These are phyloP conservation scores for Phragmatobia fuliginosa DNA, from an alignment of 2,888 invertebrate species.

Conservation along the genomic window DNA sequence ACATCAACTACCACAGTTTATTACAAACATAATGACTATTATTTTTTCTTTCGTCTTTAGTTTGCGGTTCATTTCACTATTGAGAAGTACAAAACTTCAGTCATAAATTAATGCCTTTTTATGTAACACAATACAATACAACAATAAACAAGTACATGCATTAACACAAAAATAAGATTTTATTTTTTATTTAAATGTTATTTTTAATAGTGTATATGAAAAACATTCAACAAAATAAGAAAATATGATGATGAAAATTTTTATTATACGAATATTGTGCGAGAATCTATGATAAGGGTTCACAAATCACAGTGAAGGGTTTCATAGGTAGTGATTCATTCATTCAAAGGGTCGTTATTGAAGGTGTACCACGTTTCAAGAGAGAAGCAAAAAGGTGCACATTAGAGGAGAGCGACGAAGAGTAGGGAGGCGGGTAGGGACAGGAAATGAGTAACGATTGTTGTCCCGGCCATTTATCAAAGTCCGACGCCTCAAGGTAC, in stretches of 20 bases:
- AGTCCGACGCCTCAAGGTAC: slow-evolving; percentile 71
- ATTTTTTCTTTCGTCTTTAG: background rate
- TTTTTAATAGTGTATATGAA: slow-evolving; percentile 37
- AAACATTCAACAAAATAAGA: slow-evolving; percentile 35
- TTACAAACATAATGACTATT: background rate
- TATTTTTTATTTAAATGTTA: slow-evolving; percentile 35
- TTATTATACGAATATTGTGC: slow-evolving; percentile 18
- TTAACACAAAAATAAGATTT: slow-evolving; percentile 34
- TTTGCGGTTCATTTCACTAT: background rate
- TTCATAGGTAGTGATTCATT: slow-evolving; percentile 47
- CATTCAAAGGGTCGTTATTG: slow-evolving; percentile 61
- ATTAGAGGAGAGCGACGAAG: slow-evolving; percentile 60
- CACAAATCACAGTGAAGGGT: slow-evolving; percentile 44
- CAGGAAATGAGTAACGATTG: slow-evolving; percentile 81
- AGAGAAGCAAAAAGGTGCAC: slow-evolving; percentile 68
- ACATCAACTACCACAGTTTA: background rate
- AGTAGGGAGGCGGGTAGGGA: slow-evolving; percentile 65
- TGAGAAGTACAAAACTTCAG: background rate
- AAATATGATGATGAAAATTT: slow-evolving; percentile 35
- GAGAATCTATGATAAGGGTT: slow-evolving; percentile 39
- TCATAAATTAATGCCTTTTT: slow-evolving; percentile 17
- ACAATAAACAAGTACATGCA: slow-evolving; percentile 53
- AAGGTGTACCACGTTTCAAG: slow-evolving; percentile 57
- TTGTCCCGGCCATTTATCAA: slow-evolving; percentile 81
- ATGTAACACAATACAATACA: slow-evolving; percentile 52